Conservation (phyloP, 64 coral and sea anemone species). For the Pocillopora damicornis region DNA sequence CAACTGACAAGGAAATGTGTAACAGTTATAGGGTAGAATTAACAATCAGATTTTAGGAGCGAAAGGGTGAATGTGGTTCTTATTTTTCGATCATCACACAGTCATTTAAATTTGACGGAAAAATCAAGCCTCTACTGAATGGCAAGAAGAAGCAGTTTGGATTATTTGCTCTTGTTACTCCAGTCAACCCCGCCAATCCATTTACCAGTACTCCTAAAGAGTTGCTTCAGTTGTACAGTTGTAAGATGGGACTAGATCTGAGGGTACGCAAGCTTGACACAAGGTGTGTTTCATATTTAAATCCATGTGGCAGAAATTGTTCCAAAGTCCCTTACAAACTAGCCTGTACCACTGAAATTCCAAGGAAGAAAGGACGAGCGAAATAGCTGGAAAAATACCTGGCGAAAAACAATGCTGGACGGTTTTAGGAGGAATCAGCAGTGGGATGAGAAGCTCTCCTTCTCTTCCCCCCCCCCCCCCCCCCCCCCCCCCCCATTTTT, state of each 20-base stretch:
- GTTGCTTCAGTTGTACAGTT: conserved; percentile 35
- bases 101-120: conserved; percentile 56
- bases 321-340: not conserved
- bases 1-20: no score
- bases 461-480: not conserved
- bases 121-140: conserved; percentile 20
- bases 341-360: no score
- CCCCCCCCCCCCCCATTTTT: not conserved
- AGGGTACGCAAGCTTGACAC: conserved; percentile 23
- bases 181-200: conserved; percentile 24
- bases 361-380: no score
- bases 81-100: not conserved
- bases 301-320: not conserved
- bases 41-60: no score
- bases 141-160: conserved; percentile 45
- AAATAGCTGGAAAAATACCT: no score
- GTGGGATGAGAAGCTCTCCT: no score
- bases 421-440: no score
- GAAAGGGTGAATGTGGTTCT: no score
- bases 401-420: no score
- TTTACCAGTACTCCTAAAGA: conserved; percentile 42
- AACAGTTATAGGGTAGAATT: no score
- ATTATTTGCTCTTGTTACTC: conserved; percentile 56
- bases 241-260: conserved; percentile 44
- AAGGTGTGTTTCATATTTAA: conserved; percentile 13